Evolutionary conservation across 2,888 invertebrate genomes (phyloP).

Genomic region (Heliconius cydno): DNA sequence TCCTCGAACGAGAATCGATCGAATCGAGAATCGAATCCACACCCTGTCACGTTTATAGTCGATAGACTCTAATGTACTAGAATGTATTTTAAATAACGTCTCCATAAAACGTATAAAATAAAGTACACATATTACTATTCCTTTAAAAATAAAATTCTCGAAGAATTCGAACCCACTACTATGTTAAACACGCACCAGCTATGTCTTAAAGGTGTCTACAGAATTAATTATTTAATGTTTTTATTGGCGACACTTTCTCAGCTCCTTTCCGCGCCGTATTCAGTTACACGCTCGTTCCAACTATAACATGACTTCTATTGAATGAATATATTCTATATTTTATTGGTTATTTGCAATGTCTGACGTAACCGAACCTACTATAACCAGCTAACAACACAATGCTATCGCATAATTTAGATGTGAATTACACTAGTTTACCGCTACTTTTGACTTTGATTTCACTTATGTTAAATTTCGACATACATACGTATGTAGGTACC

Average conservation of each 20-base stretch:
- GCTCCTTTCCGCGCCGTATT: constrained; percentile 25
- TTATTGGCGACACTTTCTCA: constrained; percentile 24
- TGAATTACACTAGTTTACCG: constrained; percentile 49
- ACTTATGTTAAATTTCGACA: constrained; percentile 25
- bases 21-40: too few species aligned
- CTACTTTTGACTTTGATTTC: constrained; percentile 32
- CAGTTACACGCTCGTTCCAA: constrained; percentile 19
- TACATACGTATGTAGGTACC: neutral
- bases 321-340: constrained; percentile 40
- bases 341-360: constrained; percentile 36
- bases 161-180: neutral
- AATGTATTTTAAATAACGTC: too few species aligned
- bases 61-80: too few species aligned
- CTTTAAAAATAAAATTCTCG: neutral
- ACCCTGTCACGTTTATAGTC: too few species aligned
- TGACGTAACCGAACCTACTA: constrained; percentile 40
- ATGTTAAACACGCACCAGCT: neutral
- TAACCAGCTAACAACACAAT: constrained; percentile 43
- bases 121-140: neutral
- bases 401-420: constrained; percentile 47
- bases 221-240: constrained; percentile 20
- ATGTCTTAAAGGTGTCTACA: neutral
- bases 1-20: too few species aligned
- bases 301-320: constrained; percentile 26
- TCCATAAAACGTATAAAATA: neutral